Percentiles rank a stretch among this genome's conserved stretches.
Evolutionary conservation across 2,113 vertebrate species (phyloP).

Genomic region (Chionomys nivalis): DNA sequence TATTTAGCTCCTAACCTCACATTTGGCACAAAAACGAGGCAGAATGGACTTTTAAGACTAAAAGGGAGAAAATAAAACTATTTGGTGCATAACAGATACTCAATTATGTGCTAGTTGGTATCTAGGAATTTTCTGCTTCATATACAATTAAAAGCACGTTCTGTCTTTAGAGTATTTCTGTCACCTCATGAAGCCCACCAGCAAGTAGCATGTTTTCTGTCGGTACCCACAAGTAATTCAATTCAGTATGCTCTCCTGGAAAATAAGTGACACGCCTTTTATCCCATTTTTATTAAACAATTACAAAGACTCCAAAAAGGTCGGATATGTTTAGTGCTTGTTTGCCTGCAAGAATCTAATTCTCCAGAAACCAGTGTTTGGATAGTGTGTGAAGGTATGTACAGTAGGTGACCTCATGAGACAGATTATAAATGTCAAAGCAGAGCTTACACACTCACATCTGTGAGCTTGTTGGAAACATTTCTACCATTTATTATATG

Average conservation of each 20-base stretch:
- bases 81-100: background rate
- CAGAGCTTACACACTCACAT: background rate
- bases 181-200: slow-evolving; percentile 4
- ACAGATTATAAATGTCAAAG: slow-evolving; percentile 33
- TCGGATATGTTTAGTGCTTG: background rate
- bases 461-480: background rate
- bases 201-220: background rate
- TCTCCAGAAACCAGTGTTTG: background rate
- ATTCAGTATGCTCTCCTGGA: background rate
- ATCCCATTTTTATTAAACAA: background rate
- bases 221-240: background rate
- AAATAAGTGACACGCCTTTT: background rate
- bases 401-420: background rate
- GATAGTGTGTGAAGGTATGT: background rate
- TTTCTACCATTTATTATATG: slow-evolving; percentile 16
- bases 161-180: background rate
- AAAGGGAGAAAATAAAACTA: background rate
- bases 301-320: background rate
- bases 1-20: slow-evolving; percentile 31
- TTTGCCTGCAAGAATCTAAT: background rate
- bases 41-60: background rate
- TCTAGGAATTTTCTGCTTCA: slow-evolving; percentile 32
- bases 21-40: background rate
- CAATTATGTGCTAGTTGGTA: background rate
- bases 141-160: background rate